These are phyloP conservation scores for Grallaria varia DNA, from an alignment of 2,113 vertebrate species.

Conservation along the genomic window DNA sequence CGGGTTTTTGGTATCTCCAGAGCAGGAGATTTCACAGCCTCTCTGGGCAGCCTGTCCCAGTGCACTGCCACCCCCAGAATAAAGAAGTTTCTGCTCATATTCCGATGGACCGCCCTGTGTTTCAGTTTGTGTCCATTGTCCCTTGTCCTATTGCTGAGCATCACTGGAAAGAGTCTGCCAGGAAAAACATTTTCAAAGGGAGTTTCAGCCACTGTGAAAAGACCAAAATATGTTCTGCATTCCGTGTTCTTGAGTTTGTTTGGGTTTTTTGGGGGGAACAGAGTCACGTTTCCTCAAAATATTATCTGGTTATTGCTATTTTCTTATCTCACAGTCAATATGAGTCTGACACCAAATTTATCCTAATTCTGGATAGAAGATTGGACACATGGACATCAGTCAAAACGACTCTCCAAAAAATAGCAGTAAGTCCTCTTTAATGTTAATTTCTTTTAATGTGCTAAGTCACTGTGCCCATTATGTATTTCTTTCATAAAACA, in stretches of 20 bases:
- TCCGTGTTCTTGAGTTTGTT: not conserved
- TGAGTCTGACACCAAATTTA: constrained; percentile 89
- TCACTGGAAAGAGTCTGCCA: not conserved
- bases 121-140: not conserved
- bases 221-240: not conserved
- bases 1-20: not conserved
- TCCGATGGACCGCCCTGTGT: not conserved
- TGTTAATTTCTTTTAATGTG: not conserved
- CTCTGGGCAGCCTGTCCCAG: not conserved
- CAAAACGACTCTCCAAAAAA: constrained; percentile 89
- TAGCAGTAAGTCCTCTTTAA: constrained; percentile 81
- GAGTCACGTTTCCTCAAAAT: not conserved
- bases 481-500: not conserved
- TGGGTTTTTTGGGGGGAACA: not conserved
- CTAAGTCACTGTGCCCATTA: not conserved
- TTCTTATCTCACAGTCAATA: constrained; percentile 77
- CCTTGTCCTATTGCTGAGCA: not conserved
- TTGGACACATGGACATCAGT: constrained; percentile 94
- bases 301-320: not conserved
- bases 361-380: constrained; percentile 92
- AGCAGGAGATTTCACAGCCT: not conserved
- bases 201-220: not conserved
- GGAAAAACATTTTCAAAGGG: not conserved
- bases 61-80: not conserved
- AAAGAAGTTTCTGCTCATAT: not conserved